Evolutionary conservation across 2,888 invertebrate genomes (phyloP).

Genomic region (Aphidoletes aphidimyza): DNA sequence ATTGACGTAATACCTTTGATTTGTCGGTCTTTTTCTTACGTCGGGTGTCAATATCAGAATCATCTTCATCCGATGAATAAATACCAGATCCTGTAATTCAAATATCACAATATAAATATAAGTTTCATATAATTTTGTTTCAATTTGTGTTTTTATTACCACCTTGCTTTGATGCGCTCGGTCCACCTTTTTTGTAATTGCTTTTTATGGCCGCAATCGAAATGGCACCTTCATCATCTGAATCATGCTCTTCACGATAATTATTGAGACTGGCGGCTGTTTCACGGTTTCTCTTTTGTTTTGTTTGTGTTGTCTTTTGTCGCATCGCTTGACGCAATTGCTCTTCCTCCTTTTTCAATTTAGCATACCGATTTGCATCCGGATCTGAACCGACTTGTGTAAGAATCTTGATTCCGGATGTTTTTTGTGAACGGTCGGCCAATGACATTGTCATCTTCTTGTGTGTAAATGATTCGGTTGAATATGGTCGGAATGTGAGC

Average conservation of each 20-base stretch:
- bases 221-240: slow-evolving; percentile 93
- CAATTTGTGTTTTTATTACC: background rate
- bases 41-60: slow-evolving; percentile 81
- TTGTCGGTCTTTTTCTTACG: slow-evolving; percentile 79
- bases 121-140: slow-evolving; percentile 18
- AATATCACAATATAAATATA: slow-evolving; percentile 44
- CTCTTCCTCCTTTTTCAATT: slow-evolving; percentile 98
- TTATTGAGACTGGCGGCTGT: slow-evolving; percentile 65
- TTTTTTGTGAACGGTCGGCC: slow-evolving; percentile 93
- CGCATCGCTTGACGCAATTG: slow-evolving; percentile 89
- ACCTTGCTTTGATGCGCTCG: slow-evolving; percentile 58
- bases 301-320: slow-evolving; percentile 67
- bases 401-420: slow-evolving; percentile 93
- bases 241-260: slow-evolving; percentile 77
- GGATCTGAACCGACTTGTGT: slow-evolving; percentile 86
- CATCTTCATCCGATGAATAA: slow-evolving; percentile 85
- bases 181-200: slow-evolving; percentile 76
- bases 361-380: slow-evolving; percentile 88
- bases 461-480: slow-evolving; percentile 98
- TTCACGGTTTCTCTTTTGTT: slow-evolving; percentile 68
- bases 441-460: slow-evolving; percentile 98
- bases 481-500: slow-evolving; percentile 96
- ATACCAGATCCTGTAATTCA: slow-evolving; percentile 72
- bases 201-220: slow-evolving; percentile 95
- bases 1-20: slow-evolving; percentile 79